Evolutionary conservation across 2,113 vertebrate genomes (phyloP).

Genomic region (Eolophus roseicapilla): DNA sequence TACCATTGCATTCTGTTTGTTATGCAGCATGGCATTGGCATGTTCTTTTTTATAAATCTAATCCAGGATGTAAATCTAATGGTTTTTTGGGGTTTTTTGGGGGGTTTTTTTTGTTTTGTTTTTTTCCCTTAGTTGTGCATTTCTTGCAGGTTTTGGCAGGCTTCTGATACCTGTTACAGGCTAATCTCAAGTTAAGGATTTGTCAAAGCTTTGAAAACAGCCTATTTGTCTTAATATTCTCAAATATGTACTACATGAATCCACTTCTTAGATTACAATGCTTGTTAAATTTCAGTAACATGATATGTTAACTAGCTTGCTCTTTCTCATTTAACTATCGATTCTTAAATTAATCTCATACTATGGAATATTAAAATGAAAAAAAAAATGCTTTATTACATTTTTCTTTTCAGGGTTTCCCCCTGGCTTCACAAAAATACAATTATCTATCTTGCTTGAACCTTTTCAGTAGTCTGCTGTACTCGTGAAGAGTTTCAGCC

Average conservation of each 20-base stretch:
- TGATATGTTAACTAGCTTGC: not conserved
- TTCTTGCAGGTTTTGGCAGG: not conserved
- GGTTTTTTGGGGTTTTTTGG: too few relatives aligned
- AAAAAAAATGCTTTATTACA: not conserved
- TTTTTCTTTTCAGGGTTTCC: constrained; percentile 3
- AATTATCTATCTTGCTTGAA: not conserved
- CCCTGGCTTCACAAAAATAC: not conserved
- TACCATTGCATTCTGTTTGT: not conserved
- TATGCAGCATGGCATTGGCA: not conserved
- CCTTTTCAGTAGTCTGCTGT: not conserved
- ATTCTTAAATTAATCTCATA: not conserved
- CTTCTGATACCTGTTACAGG: not conserved
- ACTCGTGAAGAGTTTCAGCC: not conserved
- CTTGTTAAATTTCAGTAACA: not conserved
- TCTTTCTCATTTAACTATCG: not conserved
- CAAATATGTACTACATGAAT: not conserved
- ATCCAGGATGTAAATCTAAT: not conserved
- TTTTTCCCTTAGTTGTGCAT: not conserved
- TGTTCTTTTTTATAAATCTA: not conserved
- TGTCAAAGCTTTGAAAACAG: not conserved
- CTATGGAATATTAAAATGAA: not conserved
- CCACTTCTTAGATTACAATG: not conserved
- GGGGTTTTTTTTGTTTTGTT: too few relatives aligned
- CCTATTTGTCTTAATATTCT: not conserved
- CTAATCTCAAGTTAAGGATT: not conserved